A percentile compares a stretch with the other conserved stretches of the same genome.
Conservation (phyloP, 2,797 vertebrate genomes). For the Alcedo atthis region DNA sequence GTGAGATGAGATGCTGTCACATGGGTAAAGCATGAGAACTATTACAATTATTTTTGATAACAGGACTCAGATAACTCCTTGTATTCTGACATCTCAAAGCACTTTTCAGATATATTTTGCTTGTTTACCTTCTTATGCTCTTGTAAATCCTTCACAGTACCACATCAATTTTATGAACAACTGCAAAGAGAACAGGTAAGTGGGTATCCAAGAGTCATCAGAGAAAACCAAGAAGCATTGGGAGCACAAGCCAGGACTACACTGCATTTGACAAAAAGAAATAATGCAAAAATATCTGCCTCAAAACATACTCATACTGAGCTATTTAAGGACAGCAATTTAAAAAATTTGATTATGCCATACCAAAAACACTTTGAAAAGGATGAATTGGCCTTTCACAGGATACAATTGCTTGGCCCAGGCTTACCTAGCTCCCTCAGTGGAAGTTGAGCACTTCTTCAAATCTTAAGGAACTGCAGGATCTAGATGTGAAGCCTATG, state of each 20-base stretch:
- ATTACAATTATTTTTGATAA: neutral
- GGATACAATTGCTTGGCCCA: neutral
- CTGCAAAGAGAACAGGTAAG: neutral
- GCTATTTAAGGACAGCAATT: neutral
- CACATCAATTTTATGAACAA: neutral
- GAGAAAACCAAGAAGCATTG: neutral
- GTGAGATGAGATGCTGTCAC: neutral
- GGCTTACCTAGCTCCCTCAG: neutral
- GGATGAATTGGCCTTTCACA: neutral
- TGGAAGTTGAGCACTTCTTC: neutral
- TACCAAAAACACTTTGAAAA: neutral
- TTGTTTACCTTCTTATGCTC: neutral
- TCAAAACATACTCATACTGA: neutral
- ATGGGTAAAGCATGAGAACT: fast-evolving
- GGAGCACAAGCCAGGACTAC: neutral
- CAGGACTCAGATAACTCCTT: neutral
- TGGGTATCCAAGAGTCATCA: neutral
- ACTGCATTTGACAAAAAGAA: neutral
- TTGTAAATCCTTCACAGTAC: neutral
- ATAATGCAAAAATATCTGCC: neutral
- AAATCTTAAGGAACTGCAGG: neutral
- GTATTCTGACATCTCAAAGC: neutral
- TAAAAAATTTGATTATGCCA: neutral
- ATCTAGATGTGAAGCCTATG: neutral
- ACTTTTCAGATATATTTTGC: neutral